These are phyloP conservation scores for Leucoraja ocellata DNA, from an alignment of 2,797 vertebrate species.

Conservation along the genomic window DNA sequence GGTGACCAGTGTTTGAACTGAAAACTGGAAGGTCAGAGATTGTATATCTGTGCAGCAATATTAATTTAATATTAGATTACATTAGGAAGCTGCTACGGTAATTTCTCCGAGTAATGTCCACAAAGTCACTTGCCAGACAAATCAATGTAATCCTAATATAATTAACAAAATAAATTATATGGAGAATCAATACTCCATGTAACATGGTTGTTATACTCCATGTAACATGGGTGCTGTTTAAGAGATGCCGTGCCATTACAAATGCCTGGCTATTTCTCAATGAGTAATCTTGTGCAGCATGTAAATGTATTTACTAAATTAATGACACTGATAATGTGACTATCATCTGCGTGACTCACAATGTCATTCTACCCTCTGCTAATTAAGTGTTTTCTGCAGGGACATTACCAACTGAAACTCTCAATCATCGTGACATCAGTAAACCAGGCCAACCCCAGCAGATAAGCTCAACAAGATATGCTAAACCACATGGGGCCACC, in stretches of 20 bases:
- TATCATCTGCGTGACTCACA: neutral
- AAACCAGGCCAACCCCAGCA: no score
- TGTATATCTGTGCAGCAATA: neutral
- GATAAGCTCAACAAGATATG: no score
- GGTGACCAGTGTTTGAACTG: neutral
- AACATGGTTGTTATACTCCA: neutral
- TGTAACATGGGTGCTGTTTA: neutral
- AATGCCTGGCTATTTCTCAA: neutral
- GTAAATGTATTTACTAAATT: no score
- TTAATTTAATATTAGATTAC: constrained; percentile 28
- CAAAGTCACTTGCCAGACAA: constrained; percentile 56
- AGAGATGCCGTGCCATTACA: neutral
- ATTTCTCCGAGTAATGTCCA: constrained; percentile 45
- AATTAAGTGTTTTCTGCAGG: neutral
- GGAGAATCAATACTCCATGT: neutral
- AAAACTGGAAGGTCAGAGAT: neutral
- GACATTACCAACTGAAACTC: neutral
- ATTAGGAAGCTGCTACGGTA: neutral
- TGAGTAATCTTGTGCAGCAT: neutral
- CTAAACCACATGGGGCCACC: neutral
- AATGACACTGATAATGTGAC: no score
- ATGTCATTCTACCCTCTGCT: no score
- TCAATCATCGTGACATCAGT: neutral
- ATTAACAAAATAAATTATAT: constrained; percentile 49
- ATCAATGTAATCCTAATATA: constrained; percentile 62